Percentiles rank a stretch among this genome's conserved stretches.
Evolutionary conservation across 2,888 invertebrate genomes (phyloP).

Genomic region (Drosophila monieri): DNA sequence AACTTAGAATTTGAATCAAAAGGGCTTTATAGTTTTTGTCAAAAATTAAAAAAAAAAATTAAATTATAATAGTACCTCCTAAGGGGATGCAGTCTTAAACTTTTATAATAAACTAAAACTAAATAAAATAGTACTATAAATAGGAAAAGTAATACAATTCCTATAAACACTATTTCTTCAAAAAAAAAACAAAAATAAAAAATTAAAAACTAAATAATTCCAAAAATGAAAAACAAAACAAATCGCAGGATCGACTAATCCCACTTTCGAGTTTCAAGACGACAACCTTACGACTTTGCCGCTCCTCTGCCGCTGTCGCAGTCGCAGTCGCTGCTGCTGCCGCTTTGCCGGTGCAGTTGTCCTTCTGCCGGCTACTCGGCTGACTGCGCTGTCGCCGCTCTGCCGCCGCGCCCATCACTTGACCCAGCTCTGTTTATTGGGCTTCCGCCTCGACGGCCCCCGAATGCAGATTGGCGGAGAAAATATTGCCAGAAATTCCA

Average conservation of each 20-base stretch:
- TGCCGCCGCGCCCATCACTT: conserved; percentile 48
- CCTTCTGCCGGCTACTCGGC: conserved; percentile 16
- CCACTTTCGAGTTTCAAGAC: conserved; percentile 19
- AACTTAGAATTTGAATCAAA: too few species aligned
- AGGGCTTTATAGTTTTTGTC: too few species aligned
- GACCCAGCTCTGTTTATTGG: conserved; percentile 29
- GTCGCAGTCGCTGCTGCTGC: not conserved
- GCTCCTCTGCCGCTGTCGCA: not conserved
- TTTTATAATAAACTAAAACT: too few species aligned
- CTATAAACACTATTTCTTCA: too few species aligned
- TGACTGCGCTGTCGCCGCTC: conserved; percentile 29
- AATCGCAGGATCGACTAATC: not conserved
- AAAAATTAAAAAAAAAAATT: too few species aligned
- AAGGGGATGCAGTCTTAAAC: too few species aligned
- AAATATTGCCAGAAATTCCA: not conserved
- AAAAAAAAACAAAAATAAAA: too few species aligned
- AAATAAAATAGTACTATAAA: too few species aligned
- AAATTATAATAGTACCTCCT: too few species aligned
- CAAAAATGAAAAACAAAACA: not conserved
- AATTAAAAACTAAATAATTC: not conserved
- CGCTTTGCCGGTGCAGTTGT: conserved; percentile 16
- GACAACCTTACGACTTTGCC: conserved; percentile 24
- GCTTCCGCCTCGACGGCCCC: not conserved
- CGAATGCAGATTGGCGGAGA: conserved; percentile 20
- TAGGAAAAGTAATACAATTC: too few species aligned